These are phyloP conservation scores for Rotaria socialis DNA, from an alignment of 2,888 invertebrate genomes.

Conservation along the genomic window DNA sequence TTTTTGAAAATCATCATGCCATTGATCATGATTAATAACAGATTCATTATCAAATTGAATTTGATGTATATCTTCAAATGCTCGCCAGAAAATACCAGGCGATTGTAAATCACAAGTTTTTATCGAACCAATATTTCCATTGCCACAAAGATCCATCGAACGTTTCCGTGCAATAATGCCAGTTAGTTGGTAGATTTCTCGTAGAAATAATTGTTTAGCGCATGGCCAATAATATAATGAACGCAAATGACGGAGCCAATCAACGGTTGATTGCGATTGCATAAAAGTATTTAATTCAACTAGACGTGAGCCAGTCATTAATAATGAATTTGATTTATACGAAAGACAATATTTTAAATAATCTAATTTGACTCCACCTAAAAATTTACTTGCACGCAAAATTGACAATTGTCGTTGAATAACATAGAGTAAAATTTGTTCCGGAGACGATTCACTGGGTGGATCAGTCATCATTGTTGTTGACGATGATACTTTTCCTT, in stretches of 20 bases:
- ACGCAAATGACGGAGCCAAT: not conserved
- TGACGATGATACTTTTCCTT: not conserved
- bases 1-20: conserved; percentile 4
- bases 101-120: conserved; percentile 27
- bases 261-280: conserved; percentile 1
- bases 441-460: not conserved
- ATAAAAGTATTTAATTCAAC: not conserved
- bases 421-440: not conserved
- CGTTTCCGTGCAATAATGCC: not conserved
- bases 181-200: not conserved
- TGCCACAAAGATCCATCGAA: not conserved
- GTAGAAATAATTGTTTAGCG: conserved; percentile 21
- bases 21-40: not conserved
- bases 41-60: not conserved
- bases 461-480: not conserved
- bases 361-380: not conserved
- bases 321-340: conserved; percentile 3
- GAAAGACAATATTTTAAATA: conserved; percentile 15
- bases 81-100: conserved; percentile 8
- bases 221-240: not conserved
- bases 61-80: conserved; percentile 14
- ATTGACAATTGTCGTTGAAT: not conserved
- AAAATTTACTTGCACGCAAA: not conserved
- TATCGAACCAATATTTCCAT: not conserved
- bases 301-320: not conserved